A percentile compares a stretch with the other conserved stretches of the same genome.
Evolutionary conservation across 2,888 invertebrate species (phyloP).

Genomic region (Tachina grossa): DNA sequence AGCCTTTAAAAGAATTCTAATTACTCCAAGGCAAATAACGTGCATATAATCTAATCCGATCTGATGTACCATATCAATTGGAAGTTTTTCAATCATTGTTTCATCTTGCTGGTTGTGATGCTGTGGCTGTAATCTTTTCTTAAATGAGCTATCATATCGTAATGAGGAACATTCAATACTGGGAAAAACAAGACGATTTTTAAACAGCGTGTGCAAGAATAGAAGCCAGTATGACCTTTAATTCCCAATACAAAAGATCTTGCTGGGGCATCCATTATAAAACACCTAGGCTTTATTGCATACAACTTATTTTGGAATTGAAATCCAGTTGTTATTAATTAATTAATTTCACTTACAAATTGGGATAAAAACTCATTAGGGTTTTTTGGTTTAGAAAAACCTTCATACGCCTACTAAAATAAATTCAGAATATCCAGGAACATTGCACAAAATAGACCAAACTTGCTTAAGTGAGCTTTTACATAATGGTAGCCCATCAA

Average conservation of each 20-base stretch:
- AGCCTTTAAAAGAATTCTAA: neutral
- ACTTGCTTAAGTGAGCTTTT: slow-evolving; percentile 55
- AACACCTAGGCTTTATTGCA: neutral
- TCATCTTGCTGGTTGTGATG: neutral
- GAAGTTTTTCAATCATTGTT: slow-evolving; percentile 4
- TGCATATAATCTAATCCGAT: slow-evolving; percentile 9
- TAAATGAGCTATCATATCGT: neutral
- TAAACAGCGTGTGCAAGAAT: neutral
- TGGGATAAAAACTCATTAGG: neutral
- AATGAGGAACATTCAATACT: neutral
- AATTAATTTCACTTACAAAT: slow-evolving; percentile 18
- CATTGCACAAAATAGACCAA: slow-evolving; percentile 55
- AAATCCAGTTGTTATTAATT: neutral
- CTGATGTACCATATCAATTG: slow-evolving; percentile 13
- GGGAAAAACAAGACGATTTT: neutral
- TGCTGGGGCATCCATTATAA: slow-evolving; percentile 21
- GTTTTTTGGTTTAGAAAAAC: no score
- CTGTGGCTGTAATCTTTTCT: neutral
- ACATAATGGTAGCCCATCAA: slow-evolving; percentile 26
- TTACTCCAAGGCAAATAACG: slow-evolving; percentile 4
- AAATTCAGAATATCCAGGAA: neutral
- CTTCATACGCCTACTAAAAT: no score
- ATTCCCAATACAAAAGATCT: neutral
- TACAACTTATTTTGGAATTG: slow-evolving; percentile 2
- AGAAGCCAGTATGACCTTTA: slow-evolving; percentile 16